Percentiles rank a stretch among this genome's conserved stretches.
These are phyloP conservation scores for Ranitomeya variabilis DNA, from an alignment of 2,113 vertebrate species.

Conservation along the genomic window DNA sequence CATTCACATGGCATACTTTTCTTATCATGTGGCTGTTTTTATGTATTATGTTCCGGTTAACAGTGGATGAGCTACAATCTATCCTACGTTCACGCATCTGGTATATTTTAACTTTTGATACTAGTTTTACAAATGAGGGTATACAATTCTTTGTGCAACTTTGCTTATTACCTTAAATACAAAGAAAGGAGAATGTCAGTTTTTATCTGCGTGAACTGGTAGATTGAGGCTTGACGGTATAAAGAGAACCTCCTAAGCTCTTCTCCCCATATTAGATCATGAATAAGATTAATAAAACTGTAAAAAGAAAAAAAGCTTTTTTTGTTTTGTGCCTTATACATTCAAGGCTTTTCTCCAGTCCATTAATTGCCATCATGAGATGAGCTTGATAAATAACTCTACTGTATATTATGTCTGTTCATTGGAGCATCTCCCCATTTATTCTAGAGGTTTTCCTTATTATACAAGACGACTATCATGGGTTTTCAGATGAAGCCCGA, in stretches of 20 bases:
- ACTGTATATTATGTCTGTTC: neutral
- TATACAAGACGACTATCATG: too few species aligned
- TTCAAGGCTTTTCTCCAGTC: neutral
- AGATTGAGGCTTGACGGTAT: neutral
- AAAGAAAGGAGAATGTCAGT: too few species aligned
- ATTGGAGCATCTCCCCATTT: neutral
- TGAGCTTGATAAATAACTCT: neutral
- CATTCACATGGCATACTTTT: neutral
- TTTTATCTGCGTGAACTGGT: neutral
- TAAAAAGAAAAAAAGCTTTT: neutral
- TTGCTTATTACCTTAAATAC: neutral
- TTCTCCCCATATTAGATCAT: neutral
- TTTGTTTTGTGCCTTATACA: neutral
- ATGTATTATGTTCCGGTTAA: neutral
- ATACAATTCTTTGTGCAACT: neutral
- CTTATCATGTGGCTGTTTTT: neutral
- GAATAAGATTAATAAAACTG: neutral
- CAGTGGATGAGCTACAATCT: neutral
- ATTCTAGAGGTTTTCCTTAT: too few species aligned
- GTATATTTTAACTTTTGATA: conserved; percentile 17
- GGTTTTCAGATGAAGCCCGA: too few species aligned
- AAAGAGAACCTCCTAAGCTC: too few species aligned
- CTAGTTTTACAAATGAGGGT: neutral
- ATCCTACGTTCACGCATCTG: neutral
- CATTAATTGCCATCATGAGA: neutral